Evolutionary conservation across 2,797 vertebrate species (phyloP), one percentile per base, ranked within the genome.

Genomic region (Micromesistius poutassou): DNA sequence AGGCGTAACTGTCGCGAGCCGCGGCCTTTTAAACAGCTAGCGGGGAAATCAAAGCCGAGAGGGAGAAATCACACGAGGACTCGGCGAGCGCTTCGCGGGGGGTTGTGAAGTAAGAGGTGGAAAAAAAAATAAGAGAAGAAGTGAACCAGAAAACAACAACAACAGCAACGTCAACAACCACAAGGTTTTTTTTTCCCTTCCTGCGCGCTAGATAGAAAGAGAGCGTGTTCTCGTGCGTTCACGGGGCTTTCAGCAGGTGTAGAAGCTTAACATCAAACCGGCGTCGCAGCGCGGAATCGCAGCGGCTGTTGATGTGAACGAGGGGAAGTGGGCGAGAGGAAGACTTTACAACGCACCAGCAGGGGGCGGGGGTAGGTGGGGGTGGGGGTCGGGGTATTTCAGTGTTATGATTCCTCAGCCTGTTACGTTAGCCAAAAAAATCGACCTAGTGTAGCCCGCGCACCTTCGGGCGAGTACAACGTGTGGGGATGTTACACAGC

Each of bases 371-470:
- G 55, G 55, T 22, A 5, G 55, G 16, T n/a, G n/a, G n/a, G n/a
- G n/a, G n/a, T n/a, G n/a, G n/a, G n/a, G n/a, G n/a, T n/a, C n/a
- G 50, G 50, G 12, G 91, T 90, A 83, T 89, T 89, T 89, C 91
- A 90, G 86, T 79, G 80, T 30, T 4, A 46, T 16, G n/a, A 62
- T 9, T 36, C 35, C 75, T 79, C 83, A 84, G 82, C 80, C 81
- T 77, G 76, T 76, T 84, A 89, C 79, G 82, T 76, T 88, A 88
- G 81, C 85, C 80, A 78, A 78, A 75, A 83, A 84, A 82, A 74
- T 33, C 76, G 77, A 82, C 79, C 80, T 74, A 25, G 80, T 85
- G 85, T 8, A 36, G 35, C 4, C 8, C 5, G 35, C 5, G 35
- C 87, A 84, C 81, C 88, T 86, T 82, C 78, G 30, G 80, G 88